Conservation (phyloP, 2,797 vertebrate genomes). For the Melanotaenia pygmaea region DNA sequence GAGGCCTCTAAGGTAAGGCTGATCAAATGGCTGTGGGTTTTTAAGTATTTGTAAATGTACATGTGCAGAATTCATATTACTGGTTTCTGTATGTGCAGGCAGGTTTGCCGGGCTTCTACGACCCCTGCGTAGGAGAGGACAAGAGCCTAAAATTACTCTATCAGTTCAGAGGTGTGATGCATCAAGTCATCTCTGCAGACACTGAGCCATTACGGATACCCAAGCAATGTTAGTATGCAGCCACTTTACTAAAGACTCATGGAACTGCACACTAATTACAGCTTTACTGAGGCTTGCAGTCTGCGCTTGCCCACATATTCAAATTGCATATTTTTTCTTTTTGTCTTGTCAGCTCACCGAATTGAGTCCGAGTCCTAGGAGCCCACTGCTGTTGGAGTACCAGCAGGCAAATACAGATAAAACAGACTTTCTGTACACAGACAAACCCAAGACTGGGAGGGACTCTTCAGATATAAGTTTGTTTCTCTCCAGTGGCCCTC, state of each 20-base stretch:
- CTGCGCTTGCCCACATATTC: background rate
- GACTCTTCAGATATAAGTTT: conserved; percentile 34
- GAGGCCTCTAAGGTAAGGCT: conserved; percentile 92
- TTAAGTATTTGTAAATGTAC: conserved; percentile 5
- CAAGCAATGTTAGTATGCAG: conserved; percentile 90
- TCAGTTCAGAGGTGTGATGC: conserved; percentile 95
- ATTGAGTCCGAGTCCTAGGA: conserved; percentile 77
- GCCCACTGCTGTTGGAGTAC: conserved; percentile 23
- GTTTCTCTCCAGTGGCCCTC: conserved; percentile 49
- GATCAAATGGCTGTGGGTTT: background rate
- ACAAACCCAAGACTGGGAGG: conserved; percentile 38
- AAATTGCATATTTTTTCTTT: conserved; percentile 8
- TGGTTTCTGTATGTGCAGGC: conserved; percentile 76
- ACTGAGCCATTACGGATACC: conserved; percentile 93
- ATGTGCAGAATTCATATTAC: background rate
- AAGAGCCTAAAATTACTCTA: conserved; percentile 97
- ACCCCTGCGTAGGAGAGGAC: conserved; percentile 96
- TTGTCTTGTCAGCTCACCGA: conserved; percentile 79
- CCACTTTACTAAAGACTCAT: background rate
- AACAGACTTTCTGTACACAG: conserved; percentile 47
- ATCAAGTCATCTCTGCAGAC: conserved; percentile 94
- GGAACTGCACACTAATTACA: conserved; percentile 25
- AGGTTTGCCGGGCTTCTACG: conserved; percentile 95
- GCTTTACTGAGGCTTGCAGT: background rate
- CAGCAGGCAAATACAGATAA: conserved; percentile 35